These are phyloP conservation scores for Parnassius orleans DNA, from an alignment of 2,888 invertebrate species.

Conservation along the genomic window DNA sequence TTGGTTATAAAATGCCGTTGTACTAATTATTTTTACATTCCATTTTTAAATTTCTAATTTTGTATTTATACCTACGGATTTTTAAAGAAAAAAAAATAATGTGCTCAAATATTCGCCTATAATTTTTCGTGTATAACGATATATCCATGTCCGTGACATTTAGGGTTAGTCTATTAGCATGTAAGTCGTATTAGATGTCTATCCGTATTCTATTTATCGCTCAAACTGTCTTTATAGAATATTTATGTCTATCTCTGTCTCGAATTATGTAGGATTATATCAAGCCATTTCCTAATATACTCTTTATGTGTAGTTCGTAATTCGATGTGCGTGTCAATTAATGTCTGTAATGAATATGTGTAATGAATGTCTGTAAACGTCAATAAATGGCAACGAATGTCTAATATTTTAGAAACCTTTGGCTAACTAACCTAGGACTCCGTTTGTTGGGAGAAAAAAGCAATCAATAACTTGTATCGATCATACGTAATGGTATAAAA, in stretches of 20 bases:
- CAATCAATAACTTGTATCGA: too few relatives aligned
- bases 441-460: too few relatives aligned
- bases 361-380: background rate
- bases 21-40: conserved; percentile 27
- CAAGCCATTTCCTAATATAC: conserved; percentile 13
- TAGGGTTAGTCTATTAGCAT: conserved; percentile 33
- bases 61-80: background rate
- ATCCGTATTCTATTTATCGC: conserved; percentile 8
- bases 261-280: background rate
- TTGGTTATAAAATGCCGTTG: too few relatives aligned
- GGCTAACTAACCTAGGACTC: too few relatives aligned
- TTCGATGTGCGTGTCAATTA: background rate
- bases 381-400: conserved; percentile 3
- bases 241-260: conserved; percentile 15
- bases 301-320: conserved; percentile 10
- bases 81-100: conserved; percentile 26
- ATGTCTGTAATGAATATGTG: too few relatives aligned
- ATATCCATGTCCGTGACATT: conserved; percentile 45
- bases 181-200: conserved; percentile 33
- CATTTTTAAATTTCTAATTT: conserved; percentile 21
- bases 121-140: conserved; percentile 27
- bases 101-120: conserved; percentile 44
- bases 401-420: background rate
- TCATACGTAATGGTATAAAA: too few relatives aligned
- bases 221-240: conserved; percentile 12